A percentile compares a stretch with the other conserved stretches of the same genome.
phyloP scores from a whole-genome alignment of 2,888 invertebrate species.

The Rhaphigaster nebulosa region DNA sequence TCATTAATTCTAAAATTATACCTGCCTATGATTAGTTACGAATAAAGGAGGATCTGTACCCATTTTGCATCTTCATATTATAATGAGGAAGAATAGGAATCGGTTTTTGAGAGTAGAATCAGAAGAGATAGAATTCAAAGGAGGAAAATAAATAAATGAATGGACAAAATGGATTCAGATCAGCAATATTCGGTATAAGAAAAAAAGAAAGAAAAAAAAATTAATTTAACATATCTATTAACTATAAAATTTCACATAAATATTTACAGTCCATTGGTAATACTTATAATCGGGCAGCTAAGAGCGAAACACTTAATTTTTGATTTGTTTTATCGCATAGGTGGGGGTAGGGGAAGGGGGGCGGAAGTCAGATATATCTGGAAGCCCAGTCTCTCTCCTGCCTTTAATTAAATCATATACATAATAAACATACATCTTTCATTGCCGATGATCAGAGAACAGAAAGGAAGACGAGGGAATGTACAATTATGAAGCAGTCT shows the following conservation, averaged over 20 bases:
- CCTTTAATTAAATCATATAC: constrained; percentile 35
- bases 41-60: constrained; percentile 4
- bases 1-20: constrained; percentile 25
- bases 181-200: background rate
- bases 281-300: constrained; percentile 55
- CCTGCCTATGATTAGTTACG: background rate
- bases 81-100: background rate
- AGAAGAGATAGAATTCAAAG: background rate
- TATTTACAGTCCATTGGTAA: constrained; percentile 58
- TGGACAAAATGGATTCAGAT: constrained; percentile 28
- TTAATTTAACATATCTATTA: constrained; percentile 35
- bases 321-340: constrained; percentile 53
- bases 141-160: background rate
- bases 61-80: background rate
- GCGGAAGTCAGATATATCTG: constrained; percentile 58
- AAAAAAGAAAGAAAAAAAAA: constrained; percentile 2
- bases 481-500: constrained; percentile 52
- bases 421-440: constrained; percentile 11
- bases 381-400: constrained; percentile 59
- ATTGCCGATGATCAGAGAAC: constrained; percentile 31
- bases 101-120: background rate
- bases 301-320: constrained; percentile 59
- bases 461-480: constrained; percentile 55
- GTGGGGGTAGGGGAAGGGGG: constrained; percentile 54
- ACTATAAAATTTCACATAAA: constrained; percentile 48